Evolutionary conservation across 1,140 invertebrate genomes (phyloP), one percentile per base, ranked within the genome.

Genomic region (Bombus haemorrhoidalis): DNA sequence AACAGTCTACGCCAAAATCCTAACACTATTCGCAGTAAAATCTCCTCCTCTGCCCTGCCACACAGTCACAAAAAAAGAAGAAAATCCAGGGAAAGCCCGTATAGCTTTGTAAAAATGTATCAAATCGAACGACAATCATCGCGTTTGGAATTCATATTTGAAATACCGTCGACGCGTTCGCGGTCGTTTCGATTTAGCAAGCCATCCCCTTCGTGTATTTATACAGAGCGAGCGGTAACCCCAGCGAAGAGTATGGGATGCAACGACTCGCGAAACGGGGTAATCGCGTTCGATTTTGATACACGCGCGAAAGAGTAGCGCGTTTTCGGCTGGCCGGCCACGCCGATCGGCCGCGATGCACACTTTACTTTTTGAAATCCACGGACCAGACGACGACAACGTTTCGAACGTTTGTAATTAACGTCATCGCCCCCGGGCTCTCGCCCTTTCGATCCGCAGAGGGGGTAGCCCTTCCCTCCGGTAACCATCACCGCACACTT

Each of bases 381-480:
- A 86, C 86, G 74, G 47, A 2, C 47, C 87, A 85, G 89, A 83
- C 86, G 87, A 84, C 81, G 88, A 73, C 73, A 76, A 86, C 88
- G 87, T 34, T 87, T 80, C 90, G 79, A 79, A 80, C 91, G 86
- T 83, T 91, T 87, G 91, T 91, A 93, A 93, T 93, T 93, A 92
- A 92, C 89, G 89, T 92, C 89, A 88, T 88, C 88, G 83, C 73
- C 73, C 78, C 66, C 69, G 74, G 71, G 64, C 77, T 64, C 5
- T 37, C 71, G 47, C 57, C 86, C 79, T 80, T 66, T 47, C 41
- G 13, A 41, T 37, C 39, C 39, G 5, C 69, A n/a, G 4, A 39
- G n/a, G 37, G 71, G 25, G 15, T 12, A n/a, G 25, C 32, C 37
- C 41, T 47, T 28, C 59, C 53, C 47, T 69, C 28, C 57, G 37